Conservation (phyloP, 2,888 invertebrate species). For the Agrochola circellaris region DNA sequence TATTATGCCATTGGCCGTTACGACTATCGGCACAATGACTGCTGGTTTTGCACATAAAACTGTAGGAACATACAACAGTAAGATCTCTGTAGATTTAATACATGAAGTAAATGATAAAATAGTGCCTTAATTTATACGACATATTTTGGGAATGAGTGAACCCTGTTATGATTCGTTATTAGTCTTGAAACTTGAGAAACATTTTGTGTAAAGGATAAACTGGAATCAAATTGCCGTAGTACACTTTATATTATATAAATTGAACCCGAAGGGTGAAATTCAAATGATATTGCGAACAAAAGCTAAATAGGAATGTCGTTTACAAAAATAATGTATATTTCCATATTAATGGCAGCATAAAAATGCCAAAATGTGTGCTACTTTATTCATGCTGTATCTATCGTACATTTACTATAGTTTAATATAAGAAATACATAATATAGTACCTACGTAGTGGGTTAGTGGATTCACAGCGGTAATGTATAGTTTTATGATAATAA, state of each 20-base stretch:
- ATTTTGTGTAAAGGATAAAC: not conserved
- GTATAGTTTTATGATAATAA: constrained; percentile 12
- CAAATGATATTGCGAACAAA: not conserved
- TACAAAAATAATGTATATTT: constrained; percentile 16
- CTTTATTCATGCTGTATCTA: constrained; percentile 23
- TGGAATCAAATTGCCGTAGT: not conserved
- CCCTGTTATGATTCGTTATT: not conserved
- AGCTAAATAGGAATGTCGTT: not conserved
- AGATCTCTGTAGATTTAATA: constrained; percentile 64
- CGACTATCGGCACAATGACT: too few species aligned
- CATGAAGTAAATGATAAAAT: constrained; percentile 7
- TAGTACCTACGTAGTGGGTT: constrained; percentile 49
- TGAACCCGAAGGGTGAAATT: not conserved
- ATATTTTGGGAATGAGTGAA: not conserved
- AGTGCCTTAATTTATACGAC: not conserved
- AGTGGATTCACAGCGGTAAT: constrained; percentile 19
- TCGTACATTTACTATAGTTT: constrained; percentile 23
- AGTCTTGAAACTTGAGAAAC: not conserved
- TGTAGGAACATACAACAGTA: constrained; percentile 45
- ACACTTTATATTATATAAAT: not conserved
- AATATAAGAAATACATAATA: constrained; percentile 19
- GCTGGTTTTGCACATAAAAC: constrained; percentile 24
- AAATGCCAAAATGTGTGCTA: constrained; percentile 9
- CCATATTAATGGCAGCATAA: constrained; percentile 4
- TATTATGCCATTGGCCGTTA: too few species aligned